These are phyloP conservation scores for Drosophila monieri DNA, from an alignment of 2,888 invertebrate genomes.

Conservation along the genomic window DNA sequence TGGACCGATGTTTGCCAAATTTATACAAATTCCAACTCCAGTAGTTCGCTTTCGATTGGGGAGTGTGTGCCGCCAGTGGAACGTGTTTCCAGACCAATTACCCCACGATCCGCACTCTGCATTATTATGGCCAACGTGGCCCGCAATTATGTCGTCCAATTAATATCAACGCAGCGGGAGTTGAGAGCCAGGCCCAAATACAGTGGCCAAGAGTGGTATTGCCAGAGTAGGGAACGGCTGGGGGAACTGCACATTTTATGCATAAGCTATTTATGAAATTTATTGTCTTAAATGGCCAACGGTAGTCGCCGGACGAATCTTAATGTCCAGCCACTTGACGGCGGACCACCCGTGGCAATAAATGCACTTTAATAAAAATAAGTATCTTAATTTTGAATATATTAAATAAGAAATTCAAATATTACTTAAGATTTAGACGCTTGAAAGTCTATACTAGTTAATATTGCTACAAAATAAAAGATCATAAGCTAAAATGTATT, in stretches of 20 bases:
- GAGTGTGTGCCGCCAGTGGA: conserved; percentile 53
- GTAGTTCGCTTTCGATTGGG: conserved; percentile 43
- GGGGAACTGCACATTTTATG: conserved; percentile 58
- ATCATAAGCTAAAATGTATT: too few relatives aligned
- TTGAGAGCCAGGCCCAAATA: conserved; percentile 35
- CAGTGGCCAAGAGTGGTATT: conserved; percentile 13
- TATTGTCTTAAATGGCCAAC: conserved; percentile 69
- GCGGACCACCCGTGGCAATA: conserved; percentile 60
- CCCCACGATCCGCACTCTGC: conserved; percentile 38
- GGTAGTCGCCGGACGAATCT: conserved; percentile 41
- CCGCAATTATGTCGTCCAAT: conserved; percentile 83
- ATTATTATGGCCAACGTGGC: conserved; percentile 82
- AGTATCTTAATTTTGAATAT: neutral
- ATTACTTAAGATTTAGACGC: too few relatives aligned
- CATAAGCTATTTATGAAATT: conserved; percentile 71
- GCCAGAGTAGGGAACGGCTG: conserved; percentile 7
- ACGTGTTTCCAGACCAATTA: conserved; percentile 81
- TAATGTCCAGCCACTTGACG: conserved; percentile 39
- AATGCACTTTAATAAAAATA: conserved; percentile 12
- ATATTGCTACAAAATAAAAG: too few relatives aligned
- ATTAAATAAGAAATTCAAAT: neutral
- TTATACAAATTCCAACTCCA: conserved; percentile 70
- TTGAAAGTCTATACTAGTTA: too few relatives aligned
- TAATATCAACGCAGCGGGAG: conserved; percentile 81
- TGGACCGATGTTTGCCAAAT: conserved; percentile 62